A percentile compares a stretch with the other conserved stretches of the same genome.
phyloP scores from a whole-genome alignment of 1,140 invertebrate species.

The Ceratosolen fusciceps region DNA sequence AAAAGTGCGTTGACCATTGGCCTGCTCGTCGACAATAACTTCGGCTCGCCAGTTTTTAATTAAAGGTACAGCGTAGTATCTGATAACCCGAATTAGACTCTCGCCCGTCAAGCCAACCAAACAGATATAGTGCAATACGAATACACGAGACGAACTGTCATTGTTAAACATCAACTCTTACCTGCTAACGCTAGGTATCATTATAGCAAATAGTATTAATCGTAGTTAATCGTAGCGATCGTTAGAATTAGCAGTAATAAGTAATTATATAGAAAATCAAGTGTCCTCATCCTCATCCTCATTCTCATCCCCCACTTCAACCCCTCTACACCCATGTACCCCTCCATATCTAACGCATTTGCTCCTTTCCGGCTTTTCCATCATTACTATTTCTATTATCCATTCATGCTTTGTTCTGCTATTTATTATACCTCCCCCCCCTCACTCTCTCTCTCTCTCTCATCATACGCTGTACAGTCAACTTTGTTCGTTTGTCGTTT shows the following conservation, averaged over 20 bases:
- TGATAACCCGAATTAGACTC: slow-evolving; percentile 73
- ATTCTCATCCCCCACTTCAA: background rate
- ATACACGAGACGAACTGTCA: slow-evolving; percentile 69
- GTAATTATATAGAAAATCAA: slow-evolving; percentile 37
- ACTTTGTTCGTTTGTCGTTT: slow-evolving; percentile 30
- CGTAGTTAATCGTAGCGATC: slow-evolving; percentile 53
- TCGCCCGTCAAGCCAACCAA: slow-evolving; percentile 72
- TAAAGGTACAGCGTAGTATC: slow-evolving; percentile 73
- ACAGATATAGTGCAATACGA: slow-evolving; percentile 72
- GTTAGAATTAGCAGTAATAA: slow-evolving; percentile 49
- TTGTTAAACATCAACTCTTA: slow-evolving; percentile 72
- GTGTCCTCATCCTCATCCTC: slow-evolving; percentile 6
- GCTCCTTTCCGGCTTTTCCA: background rate
- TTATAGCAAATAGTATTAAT: slow-evolving; percentile 57
- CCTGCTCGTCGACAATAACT: too few relatives aligned
- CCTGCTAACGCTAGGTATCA: slow-evolving; percentile 67
- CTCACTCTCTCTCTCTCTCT: too few relatives aligned
- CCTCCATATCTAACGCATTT: slow-evolving; percentile 3
- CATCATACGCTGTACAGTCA: slow-evolving; percentile 14
- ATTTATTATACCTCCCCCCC: too few relatives aligned
- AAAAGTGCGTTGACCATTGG: too few relatives aligned
- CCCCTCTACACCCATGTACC: background rate
- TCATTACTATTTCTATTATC: slow-evolving; percentile 19
- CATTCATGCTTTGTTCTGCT: background rate
- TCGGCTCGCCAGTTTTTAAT: slow-evolving; percentile 64